Percentiles rank a stretch among this genome's conserved stretches.
phyloP scores from a whole-genome alignment of 2,113 vertebrate genomes.

The Tachysurus vachellii region DNA sequence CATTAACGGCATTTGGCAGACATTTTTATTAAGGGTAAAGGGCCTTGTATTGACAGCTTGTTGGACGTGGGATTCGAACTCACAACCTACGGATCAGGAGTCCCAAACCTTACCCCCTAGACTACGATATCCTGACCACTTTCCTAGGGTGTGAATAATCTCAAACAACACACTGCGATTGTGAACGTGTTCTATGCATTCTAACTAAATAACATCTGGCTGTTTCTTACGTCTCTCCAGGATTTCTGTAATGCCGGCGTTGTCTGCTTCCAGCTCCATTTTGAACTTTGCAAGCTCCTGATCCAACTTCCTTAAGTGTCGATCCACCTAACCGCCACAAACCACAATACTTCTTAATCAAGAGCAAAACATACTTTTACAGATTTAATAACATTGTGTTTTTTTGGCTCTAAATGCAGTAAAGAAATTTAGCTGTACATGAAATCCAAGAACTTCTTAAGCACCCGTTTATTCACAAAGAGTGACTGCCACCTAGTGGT shows the following conservation, averaged over 20 bases:
- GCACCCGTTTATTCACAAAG: background rate
- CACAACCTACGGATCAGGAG: no score
- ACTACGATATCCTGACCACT: no score
- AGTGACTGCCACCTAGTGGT: conserved; percentile 60
- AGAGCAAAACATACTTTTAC: background rate
- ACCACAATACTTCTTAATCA: background rate
- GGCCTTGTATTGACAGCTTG: no score
- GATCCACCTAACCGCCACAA: conserved; percentile 82
- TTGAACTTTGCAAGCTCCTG: conserved; percentile 99
- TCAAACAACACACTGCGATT: background rate
- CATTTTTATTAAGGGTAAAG: no score
- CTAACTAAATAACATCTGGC: background rate
- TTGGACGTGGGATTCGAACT: no score
- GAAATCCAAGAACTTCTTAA: background rate
- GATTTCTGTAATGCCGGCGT: conserved; percentile 98
- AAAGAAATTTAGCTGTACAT: background rate
- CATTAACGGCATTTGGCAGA: no score
- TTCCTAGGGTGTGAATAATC: background rate
- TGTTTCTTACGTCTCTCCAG: conserved; percentile 89
- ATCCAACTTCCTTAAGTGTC: conserved; percentile 95
- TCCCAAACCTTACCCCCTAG: no score
- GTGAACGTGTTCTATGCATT: background rate
- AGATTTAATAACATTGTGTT: no score
- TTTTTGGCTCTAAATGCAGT: background rate
- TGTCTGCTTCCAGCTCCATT: conserved; percentile 99